These are phyloP conservation scores for Dallia pectoralis DNA, from an alignment of 2,797 vertebrate species.

Conservation along the genomic window DNA sequence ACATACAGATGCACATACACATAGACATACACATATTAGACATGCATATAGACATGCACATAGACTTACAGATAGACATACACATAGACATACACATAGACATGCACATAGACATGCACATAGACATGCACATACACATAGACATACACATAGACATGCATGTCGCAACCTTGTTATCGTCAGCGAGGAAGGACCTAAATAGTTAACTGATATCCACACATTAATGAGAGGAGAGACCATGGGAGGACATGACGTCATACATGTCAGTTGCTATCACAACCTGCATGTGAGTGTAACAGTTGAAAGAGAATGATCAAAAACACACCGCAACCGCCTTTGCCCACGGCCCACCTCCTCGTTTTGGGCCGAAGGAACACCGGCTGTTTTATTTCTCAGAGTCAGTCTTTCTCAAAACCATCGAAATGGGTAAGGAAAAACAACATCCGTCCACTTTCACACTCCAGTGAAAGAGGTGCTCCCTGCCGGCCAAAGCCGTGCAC, in stretches of 20 bases:
- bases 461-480: constrained; percentile 86
- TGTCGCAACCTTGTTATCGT: too few species aligned
- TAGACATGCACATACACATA: too few species aligned
- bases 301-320: constrained; percentile 46
- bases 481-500: constrained; percentile 47
- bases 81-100: too few species aligned
- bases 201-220: too few species aligned
- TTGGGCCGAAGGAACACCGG: not conserved
- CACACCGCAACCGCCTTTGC: constrained; percentile 32
- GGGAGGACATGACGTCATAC: not conserved
- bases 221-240: too few species aligned
- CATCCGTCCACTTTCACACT: constrained; percentile 90
- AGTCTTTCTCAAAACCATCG: constrained; percentile 70
- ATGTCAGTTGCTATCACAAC: constrained; percentile 49
- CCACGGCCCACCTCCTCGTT: constrained; percentile 20
- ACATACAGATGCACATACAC: too few species aligned
- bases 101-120: too few species aligned
- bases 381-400: constrained; percentile 12
- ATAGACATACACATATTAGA: too few species aligned
- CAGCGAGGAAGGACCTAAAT: too few species aligned
- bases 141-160: too few species aligned
- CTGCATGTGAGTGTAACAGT: constrained; percentile 57
- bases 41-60: too few species aligned
- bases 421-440: constrained; percentile 85
- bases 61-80: too few species aligned